Evolutionary conservation across 2,888 invertebrate species (phyloP).

Genomic region (Syrista parreyssii): DNA sequence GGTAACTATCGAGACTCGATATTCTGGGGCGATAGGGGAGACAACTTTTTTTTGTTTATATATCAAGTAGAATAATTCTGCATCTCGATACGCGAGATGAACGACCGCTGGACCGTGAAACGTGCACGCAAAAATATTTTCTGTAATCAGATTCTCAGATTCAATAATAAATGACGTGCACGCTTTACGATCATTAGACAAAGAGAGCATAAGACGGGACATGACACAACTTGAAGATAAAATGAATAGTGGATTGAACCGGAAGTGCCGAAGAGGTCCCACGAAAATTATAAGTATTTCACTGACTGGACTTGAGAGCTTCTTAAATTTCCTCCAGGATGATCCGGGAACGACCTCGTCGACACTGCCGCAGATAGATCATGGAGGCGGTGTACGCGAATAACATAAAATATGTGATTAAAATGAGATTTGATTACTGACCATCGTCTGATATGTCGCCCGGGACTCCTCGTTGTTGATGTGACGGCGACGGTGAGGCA

Average conservation of each 20-base stretch:
- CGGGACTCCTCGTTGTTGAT: conserved; percentile 52
- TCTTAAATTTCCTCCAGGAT: neutral
- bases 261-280: neutral
- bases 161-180: neutral
- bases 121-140: neutral
- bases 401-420: neutral
- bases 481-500: conserved; percentile 56
- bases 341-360: neutral
- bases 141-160: neutral
- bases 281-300: neutral
- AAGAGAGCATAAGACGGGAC: neutral
- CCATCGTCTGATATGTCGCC: conserved; percentile 66
- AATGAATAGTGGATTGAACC: neutral
- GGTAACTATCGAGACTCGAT: neutral
- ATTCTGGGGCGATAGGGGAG: neutral
- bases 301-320: neutral
- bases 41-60: neutral
- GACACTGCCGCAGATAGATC: neutral
- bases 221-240: neutral
- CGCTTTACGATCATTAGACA: neutral
- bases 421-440: conserved; percentile 45
- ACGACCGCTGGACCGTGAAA: neutral
- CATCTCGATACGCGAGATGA: neutral
- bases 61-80: neutral
- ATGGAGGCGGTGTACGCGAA: neutral